Percentiles rank a stretch among this genome's conserved stretches.
Evolutionary conservation across 2,797 vertebrate genomes (phyloP).

Genomic region (Galago senegalensis): DNA sequence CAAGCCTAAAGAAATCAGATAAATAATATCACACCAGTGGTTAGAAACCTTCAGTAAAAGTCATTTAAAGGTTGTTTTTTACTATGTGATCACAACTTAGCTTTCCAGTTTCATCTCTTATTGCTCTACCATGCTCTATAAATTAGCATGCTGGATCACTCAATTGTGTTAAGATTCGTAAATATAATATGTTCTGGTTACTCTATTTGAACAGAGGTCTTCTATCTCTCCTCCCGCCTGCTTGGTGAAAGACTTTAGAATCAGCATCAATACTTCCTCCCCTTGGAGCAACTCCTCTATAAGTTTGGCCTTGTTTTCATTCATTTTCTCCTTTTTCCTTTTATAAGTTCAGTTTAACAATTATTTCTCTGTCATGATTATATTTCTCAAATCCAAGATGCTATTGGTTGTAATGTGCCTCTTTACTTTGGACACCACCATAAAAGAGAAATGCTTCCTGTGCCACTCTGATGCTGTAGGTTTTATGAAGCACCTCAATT

Average conservation of each 20-base stretch:
- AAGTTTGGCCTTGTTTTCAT: not conserved
- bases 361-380: not conserved
- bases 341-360: not conserved
- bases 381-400: conserved; percentile 31
- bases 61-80: not conserved
- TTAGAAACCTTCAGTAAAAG: not conserved
- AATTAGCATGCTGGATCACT: not conserved
- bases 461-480: not conserved
- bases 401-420: not conserved
- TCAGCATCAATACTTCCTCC: not conserved
- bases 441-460: not conserved
- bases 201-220: not conserved
- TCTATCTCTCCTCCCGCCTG: not conserved
- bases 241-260: not conserved
- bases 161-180: not conserved
- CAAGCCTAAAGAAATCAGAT: not conserved
- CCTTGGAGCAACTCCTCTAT: not conserved
- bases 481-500: not conserved
- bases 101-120: not conserved
- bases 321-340: not conserved
- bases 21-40: not conserved
- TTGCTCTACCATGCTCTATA: not conserved
- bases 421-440: not conserved
- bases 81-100: not conserved
- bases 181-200: not conserved